Base-by-base conservation (phyloP, 1,140 invertebrate species). In the Drosophila ohnishii region DNA sequence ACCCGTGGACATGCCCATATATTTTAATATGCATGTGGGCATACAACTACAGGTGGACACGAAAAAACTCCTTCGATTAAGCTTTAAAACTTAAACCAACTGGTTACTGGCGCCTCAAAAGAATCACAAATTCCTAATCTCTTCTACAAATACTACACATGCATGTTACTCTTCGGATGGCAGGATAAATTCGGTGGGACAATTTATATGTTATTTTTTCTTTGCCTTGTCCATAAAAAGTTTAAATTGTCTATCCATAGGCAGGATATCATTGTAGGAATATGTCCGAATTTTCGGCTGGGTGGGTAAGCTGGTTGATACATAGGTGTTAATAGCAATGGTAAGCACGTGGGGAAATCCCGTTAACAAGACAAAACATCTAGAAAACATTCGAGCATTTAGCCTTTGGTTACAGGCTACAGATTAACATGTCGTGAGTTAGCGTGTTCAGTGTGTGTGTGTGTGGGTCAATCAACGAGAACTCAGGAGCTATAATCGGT, bases 381-480 rank as follows among this genome's bases (percentile, higher is more conserved):
- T 56, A 78, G 51, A 42, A 60, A 58, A 71, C 42, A 78, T 73
- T 72, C 7, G 70, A 80, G 62, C 62, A 65, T 55, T 62, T 69
- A 19, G n/a, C 11, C 22, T 22, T 37, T 48, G 34, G 35, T 39
- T 75, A 53, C 55, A 44, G 35, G 53, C 30, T 55, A 14, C 28
- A 8, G 30, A 25, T 28, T n/a, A 25, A 40, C 30, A 19, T 32
- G 22, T 25, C 25, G 22, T 22, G 30, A 16, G 25, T 32, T 34
- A 44, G 44, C 39, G 35, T 55, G 28, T 25, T 48, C 10, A 45
- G 57, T 62, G 62, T 65, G 11, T 5, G 32, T 55, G 37, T 5
- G 32, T 55, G 44, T 35, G 14, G 22, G 22, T 19, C 10, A 53
- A 28, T 10, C 30, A 34, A 42, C 13, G 7, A 25, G 19, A 67